These are phyloP conservation scores for Brotula barbata DNA, from an alignment of 2,797 vertebrate species.

Conservation along the genomic window DNA sequence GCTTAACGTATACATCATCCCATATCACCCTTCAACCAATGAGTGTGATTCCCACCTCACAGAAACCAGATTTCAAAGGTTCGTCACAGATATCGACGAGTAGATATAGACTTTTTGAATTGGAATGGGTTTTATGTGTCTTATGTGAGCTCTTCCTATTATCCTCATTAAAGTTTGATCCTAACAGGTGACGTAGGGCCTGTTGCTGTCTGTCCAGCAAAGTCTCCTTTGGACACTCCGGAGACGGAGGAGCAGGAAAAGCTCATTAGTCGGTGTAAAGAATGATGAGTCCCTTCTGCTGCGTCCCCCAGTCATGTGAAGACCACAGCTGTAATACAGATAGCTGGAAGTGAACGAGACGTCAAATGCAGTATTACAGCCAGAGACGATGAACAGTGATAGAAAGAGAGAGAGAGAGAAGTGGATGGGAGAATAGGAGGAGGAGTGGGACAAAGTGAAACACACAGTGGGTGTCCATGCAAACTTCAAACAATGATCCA, in stretches of 20 bases:
- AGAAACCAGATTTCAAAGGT: background rate
- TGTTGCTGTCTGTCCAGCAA: background rate
- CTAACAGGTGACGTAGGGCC: constrained; percentile 20
- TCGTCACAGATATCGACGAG: background rate
- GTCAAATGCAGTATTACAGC: background rate
- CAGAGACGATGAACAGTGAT: background rate
- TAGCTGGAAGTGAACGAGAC: background rate
- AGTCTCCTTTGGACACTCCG: constrained; percentile 19
- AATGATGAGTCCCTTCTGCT: background rate
- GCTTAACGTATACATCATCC: constrained; percentile 54
- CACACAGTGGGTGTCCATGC: no score
- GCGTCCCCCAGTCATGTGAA: background rate
- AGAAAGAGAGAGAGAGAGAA: background rate
- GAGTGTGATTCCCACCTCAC: background rate
- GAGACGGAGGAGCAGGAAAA: constrained; percentile 16
- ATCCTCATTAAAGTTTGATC: constrained; percentile 42
- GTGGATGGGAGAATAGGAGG: constrained; percentile 10
- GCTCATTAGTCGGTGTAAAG: constrained; percentile 33
- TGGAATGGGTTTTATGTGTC: no score
- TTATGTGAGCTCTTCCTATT: constrained; percentile 10
- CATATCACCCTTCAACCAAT: background rate
- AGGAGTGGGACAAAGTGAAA: no score
- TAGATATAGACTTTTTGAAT: background rate
- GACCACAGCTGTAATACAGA: background rate
- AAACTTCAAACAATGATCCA: no score